phyloP scores from a whole-genome alignment of 1,140 invertebrate genomes.

The Panonychus citri region DNA sequence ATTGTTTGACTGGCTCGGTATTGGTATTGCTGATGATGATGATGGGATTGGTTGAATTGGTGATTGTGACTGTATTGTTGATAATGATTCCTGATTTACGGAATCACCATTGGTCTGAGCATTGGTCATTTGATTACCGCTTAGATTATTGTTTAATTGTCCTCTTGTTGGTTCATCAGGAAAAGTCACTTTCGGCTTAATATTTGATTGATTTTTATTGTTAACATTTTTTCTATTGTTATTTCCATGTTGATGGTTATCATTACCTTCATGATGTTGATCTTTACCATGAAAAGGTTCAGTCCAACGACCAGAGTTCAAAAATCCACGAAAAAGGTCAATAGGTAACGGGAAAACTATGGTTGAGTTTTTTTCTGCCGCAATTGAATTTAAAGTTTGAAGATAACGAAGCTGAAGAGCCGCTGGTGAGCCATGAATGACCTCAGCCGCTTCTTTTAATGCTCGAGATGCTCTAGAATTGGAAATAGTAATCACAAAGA shows the following conservation, averaged over 20 bases:
- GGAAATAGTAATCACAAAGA: background rate
- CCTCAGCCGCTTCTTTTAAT: constrained; percentile 66
- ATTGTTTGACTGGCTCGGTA: no score
- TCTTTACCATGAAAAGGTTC: background rate
- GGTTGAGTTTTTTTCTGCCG: constrained; percentile 25
- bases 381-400: constrained; percentile 22
- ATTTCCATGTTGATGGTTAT: background rate
- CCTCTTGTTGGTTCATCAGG: no score
- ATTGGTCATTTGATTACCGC: no score
- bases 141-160: no score
- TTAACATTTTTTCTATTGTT: no score
- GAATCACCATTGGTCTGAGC: no score
- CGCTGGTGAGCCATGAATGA: constrained; percentile 35
- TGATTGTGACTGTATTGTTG: no score
- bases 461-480: constrained; percentile 43
- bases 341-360: constrained; percentile 22
- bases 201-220: no score
- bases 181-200: no score
- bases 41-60: no score
- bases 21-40: no score
- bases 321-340: constrained; percentile 5
- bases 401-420: constrained; percentile 32
- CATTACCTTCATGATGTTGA: background rate
- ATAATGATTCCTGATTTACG: no score
- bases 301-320: background rate